phyloP scores from a whole-genome alignment of 2,797 vertebrate genomes.

The Ctenopoma multispine region DNA sequence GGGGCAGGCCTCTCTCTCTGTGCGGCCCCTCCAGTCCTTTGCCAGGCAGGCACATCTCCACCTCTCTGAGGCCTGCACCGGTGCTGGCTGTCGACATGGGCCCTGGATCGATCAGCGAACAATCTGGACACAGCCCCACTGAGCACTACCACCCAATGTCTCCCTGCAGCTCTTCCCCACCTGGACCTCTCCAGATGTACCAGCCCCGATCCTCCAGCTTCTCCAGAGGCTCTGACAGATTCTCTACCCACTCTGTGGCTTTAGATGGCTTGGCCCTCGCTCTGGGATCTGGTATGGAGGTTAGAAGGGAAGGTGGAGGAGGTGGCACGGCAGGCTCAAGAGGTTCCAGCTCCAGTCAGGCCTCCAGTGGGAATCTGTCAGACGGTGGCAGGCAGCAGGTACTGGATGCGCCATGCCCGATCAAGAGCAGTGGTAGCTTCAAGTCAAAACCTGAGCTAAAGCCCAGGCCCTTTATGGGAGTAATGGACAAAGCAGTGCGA shows the following conservation, averaged over 20 bases:
- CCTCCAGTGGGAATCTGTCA: constrained; percentile 88
- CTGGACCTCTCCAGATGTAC: constrained; percentile 71
- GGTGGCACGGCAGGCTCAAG: constrained; percentile 80
- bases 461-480: constrained; percentile 96
- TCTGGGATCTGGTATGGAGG: constrained; percentile 70
- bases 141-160: constrained; percentile 73
- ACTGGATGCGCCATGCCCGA: constrained; percentile 53
- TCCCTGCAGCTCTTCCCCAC: constrained; percentile 74
- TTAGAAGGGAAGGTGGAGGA: constrained; percentile 76
- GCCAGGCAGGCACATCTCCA: constrained; percentile 81
- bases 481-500: constrained; percentile 95
- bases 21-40: constrained; percentile 90
- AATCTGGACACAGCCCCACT: constrained; percentile 75
- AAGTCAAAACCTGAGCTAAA: constrained; percentile 87
- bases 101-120: constrained; percentile 60
- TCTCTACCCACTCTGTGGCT: constrained; percentile 75
- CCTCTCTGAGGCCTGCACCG: constrained; percentile 75
- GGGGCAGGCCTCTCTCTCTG: constrained; percentile 81
- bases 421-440: constrained; percentile 78
- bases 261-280: constrained; percentile 69
- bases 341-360: constrained; percentile 89
- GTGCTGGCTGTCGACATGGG: constrained; percentile 79
- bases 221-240: constrained; percentile 82
- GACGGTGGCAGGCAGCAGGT: constrained; percentile 80
- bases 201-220: constrained; percentile 81